Conservation (phyloP, 2,888 invertebrate species). For the Agrotis puta region DNA sequence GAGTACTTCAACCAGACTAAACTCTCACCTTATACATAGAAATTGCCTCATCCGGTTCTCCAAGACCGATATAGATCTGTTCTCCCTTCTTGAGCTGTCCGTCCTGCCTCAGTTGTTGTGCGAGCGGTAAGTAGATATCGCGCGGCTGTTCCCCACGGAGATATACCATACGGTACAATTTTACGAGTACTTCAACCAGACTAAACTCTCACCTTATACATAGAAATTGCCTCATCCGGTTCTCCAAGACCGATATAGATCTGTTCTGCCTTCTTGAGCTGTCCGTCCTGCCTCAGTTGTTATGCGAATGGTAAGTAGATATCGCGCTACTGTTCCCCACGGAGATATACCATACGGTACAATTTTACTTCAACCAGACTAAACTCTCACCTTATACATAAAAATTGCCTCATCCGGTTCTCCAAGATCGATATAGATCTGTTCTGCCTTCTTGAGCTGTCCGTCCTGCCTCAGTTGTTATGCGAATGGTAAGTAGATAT, state of each 20-base stretch:
- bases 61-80: constrained; percentile 96
- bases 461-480: constrained; percentile 94
- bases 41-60: constrained; percentile 97
- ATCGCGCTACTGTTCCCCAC: too few species aligned
- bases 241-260: too few species aligned
- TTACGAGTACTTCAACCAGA: too few species aligned
- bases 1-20: too few species aligned
- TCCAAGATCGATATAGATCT: constrained; percentile 96
- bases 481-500: constrained; percentile 96
- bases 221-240: too few species aligned
- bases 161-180: too few species aligned
- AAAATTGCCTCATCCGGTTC: constrained; percentile 98
- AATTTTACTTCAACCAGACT: constrained; percentile 77
- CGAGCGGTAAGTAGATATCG: constrained; percentile 96
- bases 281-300: too few species aligned
- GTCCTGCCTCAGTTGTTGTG: constrained; percentile 94
- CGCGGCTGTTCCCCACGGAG: constrained; percentile 93
- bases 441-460: constrained; percentile 96
- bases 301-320: too few species aligned
- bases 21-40: constrained; percentile 99
- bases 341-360: too few species aligned
- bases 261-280: too few species aligned
- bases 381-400: too few species aligned
- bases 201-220: too few species aligned
- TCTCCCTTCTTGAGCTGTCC: constrained; percentile 96